Base-by-base conservation (phyloP, 2,888 invertebrate species). In the Coleophora deauratella region DNA sequence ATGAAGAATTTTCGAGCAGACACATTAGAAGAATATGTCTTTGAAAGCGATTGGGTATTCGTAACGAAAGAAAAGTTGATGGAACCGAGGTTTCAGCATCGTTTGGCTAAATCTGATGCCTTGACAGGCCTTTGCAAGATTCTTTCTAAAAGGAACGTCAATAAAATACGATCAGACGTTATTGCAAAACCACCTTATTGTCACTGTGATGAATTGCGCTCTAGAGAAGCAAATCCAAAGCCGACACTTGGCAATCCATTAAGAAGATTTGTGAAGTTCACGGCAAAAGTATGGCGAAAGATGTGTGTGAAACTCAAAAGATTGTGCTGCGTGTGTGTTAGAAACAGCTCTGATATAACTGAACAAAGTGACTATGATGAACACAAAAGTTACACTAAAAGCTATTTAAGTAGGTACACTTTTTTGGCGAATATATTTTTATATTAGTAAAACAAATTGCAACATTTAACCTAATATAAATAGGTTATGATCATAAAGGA, bases 1-100 rank as follows among this genome's bases (percentile, higher is more conserved):
- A 65, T 74, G 7, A 68, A 55, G 39, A 85, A 84, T 45, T 85
- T 85, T 45, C 69, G 67, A 21, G 55, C 57, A 10, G 81, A 85
- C 40, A 57, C 59, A 8, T 38, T 80, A 10, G 60, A 67, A n/a
- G 72, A 75, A 30, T 76, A 69, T 35, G 73, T 71, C 10, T 58
- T 61, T 12, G 75, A 84, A 52, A 84, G 84, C 45, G 76, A 80
- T 34, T 85, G 85, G 85, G 65, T 85, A 32, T 54, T 85, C 21
- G 52, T 82, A 2, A 67, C 70, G 1, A 59, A 61, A 32, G 65
- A 78, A 35, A 64, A 76, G 38, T 44, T 85, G 1, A 48, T 66
- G 32, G 72, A 75, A 32, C 80, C 85, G 1, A 74, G 52, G 42
- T 78, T 81, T 39, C 81, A 78, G 45, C 57, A 65, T 30, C 62